Evolutionary conservation across 2,797 vertebrate species (phyloP).

Genomic region (Pipistrellus nathusii): DNA sequence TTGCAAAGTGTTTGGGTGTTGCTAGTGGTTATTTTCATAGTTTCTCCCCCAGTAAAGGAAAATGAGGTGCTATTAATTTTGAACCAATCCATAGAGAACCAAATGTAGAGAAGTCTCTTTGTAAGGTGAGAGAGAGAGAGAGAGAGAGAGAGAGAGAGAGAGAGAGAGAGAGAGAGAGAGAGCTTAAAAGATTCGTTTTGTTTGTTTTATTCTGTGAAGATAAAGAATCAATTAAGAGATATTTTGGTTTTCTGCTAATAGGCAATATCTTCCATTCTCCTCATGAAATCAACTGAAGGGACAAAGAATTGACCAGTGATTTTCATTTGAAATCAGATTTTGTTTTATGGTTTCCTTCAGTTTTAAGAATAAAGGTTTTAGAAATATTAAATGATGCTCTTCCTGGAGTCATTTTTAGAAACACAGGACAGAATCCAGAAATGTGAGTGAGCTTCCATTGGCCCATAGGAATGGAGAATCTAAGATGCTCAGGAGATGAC

Average conservation of each 20-base stretch:
- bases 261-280: constrained; percentile 65
- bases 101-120: constrained; percentile 59
- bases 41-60: not conserved
- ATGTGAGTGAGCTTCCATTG: constrained; percentile 64
- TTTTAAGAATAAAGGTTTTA: constrained; percentile 81
- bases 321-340: constrained; percentile 82
- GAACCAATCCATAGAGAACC: constrained; percentile 23
- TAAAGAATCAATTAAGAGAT: constrained; percentile 46
- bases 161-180: constrained; percentile 52
- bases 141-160: constrained; percentile 50
- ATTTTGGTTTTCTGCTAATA: constrained; percentile 64
- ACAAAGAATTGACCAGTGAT: constrained; percentile 78
- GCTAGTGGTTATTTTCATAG: constrained; percentile 4
- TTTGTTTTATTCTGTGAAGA: constrained; percentile 69
- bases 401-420: constrained; percentile 80
- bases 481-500: not conserved
- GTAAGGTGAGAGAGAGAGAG: constrained; percentile 58
- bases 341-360: constrained; percentile 76
- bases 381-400: constrained; percentile 56
- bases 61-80: constrained; percentile 23
- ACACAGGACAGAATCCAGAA: not conserved
- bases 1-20: not conserved
- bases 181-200: constrained; percentile 51
- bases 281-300: constrained; percentile 67
- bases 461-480: not conserved